Conservation (phyloP, 1,140 invertebrate species). For the Leptoteleia sp. region DNA sequence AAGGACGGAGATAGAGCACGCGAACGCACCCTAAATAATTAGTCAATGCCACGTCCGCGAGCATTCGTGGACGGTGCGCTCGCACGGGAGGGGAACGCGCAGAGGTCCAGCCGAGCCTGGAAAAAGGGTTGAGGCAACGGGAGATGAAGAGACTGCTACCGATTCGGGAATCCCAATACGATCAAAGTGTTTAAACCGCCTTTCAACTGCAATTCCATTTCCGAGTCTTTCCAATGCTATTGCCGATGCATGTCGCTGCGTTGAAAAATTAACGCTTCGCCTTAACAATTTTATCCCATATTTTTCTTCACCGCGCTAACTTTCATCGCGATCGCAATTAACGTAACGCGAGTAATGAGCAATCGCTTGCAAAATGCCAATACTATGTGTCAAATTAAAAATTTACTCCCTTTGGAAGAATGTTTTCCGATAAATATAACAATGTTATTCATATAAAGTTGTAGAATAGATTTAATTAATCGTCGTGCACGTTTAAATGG, state of each 20-base stretch:
- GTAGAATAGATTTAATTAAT: too few relatives aligned
- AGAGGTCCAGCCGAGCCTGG: constrained; percentile 30
- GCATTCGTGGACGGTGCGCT: constrained; percentile 44
- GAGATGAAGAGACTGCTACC: constrained; percentile 67
- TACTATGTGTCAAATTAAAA: too few relatives aligned
- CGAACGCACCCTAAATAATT: constrained; percentile 79
- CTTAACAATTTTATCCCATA: constrained; percentile 1
- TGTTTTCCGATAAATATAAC: too few relatives aligned
- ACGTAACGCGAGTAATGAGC: too few relatives aligned
- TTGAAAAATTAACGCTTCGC: constrained; percentile 32
- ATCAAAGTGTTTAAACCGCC: constrained; percentile 65
- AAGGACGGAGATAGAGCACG: constrained; percentile 59
- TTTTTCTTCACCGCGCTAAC: too few relatives aligned
- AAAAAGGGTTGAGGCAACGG: constrained; percentile 56
- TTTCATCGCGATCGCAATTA: too few relatives aligned
- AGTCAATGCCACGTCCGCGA: constrained; percentile 78
- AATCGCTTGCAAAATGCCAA: too few relatives aligned
- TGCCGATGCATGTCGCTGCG: constrained; percentile 13
- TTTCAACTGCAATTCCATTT: constrained; percentile 64
- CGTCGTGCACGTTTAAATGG: too few relatives aligned
- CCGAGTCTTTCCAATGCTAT: constrained; percentile 55
- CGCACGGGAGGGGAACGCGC: constrained; percentile 9
- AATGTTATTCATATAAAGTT: too few relatives aligned
- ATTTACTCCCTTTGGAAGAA: too few relatives aligned
- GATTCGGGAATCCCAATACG: constrained; percentile 65